Base-by-base conservation (phyloP, 2,888 invertebrate genomes). In the Lamproptera curius region DNA sequence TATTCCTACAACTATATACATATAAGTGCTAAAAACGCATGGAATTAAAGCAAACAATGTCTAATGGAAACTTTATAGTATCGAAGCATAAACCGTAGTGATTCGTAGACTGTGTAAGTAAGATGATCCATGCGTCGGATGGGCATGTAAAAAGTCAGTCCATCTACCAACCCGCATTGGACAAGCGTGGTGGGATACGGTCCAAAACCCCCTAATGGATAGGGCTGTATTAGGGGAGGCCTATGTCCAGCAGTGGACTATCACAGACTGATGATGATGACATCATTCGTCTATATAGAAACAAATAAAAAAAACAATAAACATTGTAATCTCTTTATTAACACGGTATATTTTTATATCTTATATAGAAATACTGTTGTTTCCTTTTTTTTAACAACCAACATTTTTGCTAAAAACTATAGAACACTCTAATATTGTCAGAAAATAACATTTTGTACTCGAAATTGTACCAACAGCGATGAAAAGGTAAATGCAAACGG, bases 361-460 rank as follows among this genome's bases (percentile, higher is more conserved):
- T 46, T 46, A 46, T 39, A 39, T 16, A 10, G 11, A 23, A 46
- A 46, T 46, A 46, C 45, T 51, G 44, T 14, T 14, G 20, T 16
- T 36, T 38, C 5, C 16, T 41, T 41, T 41, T 8, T 20, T 16
- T 28, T 28, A 28, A 28, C n/a, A n/a, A 31, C 11, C n/a, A 31
- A 31, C 31, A n/a, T 31, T 31, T 13, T 11, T 13, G 2, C 11
- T 13, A 6, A n/a, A 11, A 31, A 31, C 31, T n/a, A 20, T 3
- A 31, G 13, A 31, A 31, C 2, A 31, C 13, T 31, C 31, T 6
- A n/a, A n/a, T 31, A 31, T 31, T 31, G 31, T 31, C 10, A 15
- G 16, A 35, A 28, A 28, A 37, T 2, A 11, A 40, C 40, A 31
- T 11, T 48, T 48, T 48, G 42, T 48, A 48, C 47, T 42, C 4